Evolutionary conservation across 2,888 invertebrate genomes (phyloP), one percentile per base, ranked within the genome.

Genomic region (Plagodis dolabraria): DNA sequence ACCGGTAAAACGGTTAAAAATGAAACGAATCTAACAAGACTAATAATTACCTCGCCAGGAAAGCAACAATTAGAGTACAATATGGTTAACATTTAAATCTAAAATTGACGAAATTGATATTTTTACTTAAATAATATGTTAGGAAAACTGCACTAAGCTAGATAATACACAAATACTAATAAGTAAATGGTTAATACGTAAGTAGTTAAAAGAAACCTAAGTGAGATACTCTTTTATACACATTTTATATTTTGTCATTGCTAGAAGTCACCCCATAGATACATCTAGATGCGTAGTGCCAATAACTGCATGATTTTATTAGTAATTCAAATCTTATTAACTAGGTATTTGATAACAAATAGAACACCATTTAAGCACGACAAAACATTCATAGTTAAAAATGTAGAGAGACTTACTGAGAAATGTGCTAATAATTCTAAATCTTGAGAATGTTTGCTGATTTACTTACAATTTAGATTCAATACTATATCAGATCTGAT

Each of bases 341-440:
- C 93, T 93, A 93, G 85, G 85, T 92, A 92, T 92, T 92, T 92
- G 85, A 91, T 93, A 93, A 93, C 92, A 93, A 93, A 93, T 92
- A 93, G 93, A 93, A 93, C 93, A 93, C 93, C 93, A 90, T 90
- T 89, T 92, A 93, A 93, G 93, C 93, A 93, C 93, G 93, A 93
- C 91, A 93, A 93, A 93, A 93, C 93, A 93, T 93, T 90, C 85
- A 93, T 93, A 93, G 92, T 90, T 92, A 91, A 93, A 92, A 92
- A 89, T 92, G 92, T 93, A 93, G 93, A 93, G 93, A 93, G 92
- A 93, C 92, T 89, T 91, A 92, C 83, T 92, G 91, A 93, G 92
- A 93, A 93, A 93, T 90, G 93, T 93, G 93, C 93, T 93, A 93
- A 89, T 90, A 92, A 92, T 87, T 91, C 89, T 92, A 91, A 92